A percentile compares a stretch with the other conserved stretches of the same genome.
These are phyloP conservation scores for Rousettus leschenaultii DNA, from an alignment of 2,113 vertebrate genomes.

Conservation along the genomic window DNA sequence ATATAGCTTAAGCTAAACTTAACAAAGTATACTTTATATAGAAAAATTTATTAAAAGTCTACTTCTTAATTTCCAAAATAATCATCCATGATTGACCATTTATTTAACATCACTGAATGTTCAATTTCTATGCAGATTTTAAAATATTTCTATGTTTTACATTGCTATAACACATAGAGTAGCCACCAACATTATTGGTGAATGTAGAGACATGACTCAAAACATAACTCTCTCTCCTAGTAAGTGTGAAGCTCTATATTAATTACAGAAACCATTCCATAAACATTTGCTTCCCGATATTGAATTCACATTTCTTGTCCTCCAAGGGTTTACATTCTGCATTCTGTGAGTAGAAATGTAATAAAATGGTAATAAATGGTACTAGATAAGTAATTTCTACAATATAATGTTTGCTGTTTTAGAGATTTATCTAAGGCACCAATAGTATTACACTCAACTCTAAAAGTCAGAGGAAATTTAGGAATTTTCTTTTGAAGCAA, in stretches of 20 bases:
- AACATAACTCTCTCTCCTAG: not conserved
- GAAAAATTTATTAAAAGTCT: not conserved
- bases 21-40: not conserved
- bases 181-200: not conserved
- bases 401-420: not conserved
- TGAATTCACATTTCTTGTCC: not conserved
- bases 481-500: not conserved
- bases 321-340: not conserved
- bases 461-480: not conserved
- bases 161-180: not conserved
- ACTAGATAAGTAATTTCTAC: not conserved
- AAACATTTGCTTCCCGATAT: not conserved
- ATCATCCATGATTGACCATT: not conserved
- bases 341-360: not conserved
- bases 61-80: slow-evolving; percentile 24
- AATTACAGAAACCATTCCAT: not conserved
- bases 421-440: not conserved
- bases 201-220: not conserved
- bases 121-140: not conserved
- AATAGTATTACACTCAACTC: not conserved
- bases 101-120: not conserved
- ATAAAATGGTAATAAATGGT: not conserved
- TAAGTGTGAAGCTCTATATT: not conserved
- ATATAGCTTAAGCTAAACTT: not conserved
- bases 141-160: not conserved